Percentiles rank a stretch among this genome's conserved stretches.
phyloP scores from a whole-genome alignment of 2,888 invertebrate genomes.

The Orthosia cruda region DNA sequence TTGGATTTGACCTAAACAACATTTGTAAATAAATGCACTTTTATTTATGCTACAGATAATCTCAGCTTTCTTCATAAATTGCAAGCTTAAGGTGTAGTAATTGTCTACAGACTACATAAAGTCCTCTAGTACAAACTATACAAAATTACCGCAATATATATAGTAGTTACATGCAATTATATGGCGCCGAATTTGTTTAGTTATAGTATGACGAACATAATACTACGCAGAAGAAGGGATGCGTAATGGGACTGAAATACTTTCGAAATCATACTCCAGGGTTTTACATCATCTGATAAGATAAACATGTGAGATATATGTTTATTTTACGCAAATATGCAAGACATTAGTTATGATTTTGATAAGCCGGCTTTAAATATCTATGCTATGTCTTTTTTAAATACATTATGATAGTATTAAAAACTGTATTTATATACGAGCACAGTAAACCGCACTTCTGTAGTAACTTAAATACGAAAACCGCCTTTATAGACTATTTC shows the following conservation, averaged over 20 bases:
- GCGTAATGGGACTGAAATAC: conserved; percentile 4
- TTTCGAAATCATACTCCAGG: neutral
- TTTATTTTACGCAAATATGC: neutral
- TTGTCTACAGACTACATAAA: too few relatives aligned
- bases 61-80: too few relatives aligned
- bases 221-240: conserved; percentile 25
- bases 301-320: conserved; percentile 6
- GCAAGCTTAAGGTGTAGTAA: too few relatives aligned
- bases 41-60: too few relatives aligned
- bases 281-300: conserved; percentile 1
- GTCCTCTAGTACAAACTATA: too few relatives aligned
- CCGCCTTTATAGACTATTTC: neutral
- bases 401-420: neutral
- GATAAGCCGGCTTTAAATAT: neutral
- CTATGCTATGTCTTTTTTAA: neutral
- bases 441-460: neutral
- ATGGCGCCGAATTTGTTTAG: too few relatives aligned
- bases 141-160: too few relatives aligned
- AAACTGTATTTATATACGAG: neutral
- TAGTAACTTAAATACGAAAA: neutral
- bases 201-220: neutral
- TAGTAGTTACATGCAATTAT: too few relatives aligned
- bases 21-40: too few relatives aligned
- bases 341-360: conserved; percentile 5
- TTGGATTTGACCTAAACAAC: too few relatives aligned